phyloP scores from a whole-genome alignment of 2,888 invertebrate genomes.

The Cosmia pyralina region DNA sequence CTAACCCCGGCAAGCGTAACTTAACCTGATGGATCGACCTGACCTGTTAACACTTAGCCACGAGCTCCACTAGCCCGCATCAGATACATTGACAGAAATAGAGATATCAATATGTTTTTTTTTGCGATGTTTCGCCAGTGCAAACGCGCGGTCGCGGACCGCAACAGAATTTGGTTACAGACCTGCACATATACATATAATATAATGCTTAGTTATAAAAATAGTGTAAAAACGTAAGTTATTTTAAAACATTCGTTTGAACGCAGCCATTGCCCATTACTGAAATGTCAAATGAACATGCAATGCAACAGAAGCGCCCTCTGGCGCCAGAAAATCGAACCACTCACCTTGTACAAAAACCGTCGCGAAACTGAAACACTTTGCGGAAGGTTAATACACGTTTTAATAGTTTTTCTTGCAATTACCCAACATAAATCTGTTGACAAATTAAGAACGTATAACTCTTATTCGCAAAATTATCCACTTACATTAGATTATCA shows the following conservation, averaged over 20 bases:
- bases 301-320: conserved; percentile 11
- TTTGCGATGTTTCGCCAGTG: no score
- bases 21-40: no score
- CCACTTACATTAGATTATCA: conserved; percentile 20
- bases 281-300: conserved; percentile 55
- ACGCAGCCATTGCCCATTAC: conserved; percentile 17
- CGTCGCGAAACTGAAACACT: conserved; percentile 44
- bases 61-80: no score
- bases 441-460: conserved; percentile 23
- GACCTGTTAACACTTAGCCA: no score
- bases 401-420: conserved; percentile 56
- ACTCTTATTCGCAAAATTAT: conserved; percentile 28
- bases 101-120: no score
- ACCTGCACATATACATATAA: no score
- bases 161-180: no score
- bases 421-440: conserved; percentile 37
- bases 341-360: conserved; percentile 31
- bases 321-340: conserved; percentile 22
- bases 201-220: no score
- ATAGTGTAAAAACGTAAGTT: no score
- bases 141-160: no score
- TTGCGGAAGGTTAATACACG: conserved; percentile 59
- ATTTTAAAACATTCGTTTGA: conserved; percentile 10
- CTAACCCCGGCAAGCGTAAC: no score
- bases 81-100: no score